phyloP scores from a whole-genome alignment of 1,140 invertebrate species.

The Procambarus virginalis region DNA sequence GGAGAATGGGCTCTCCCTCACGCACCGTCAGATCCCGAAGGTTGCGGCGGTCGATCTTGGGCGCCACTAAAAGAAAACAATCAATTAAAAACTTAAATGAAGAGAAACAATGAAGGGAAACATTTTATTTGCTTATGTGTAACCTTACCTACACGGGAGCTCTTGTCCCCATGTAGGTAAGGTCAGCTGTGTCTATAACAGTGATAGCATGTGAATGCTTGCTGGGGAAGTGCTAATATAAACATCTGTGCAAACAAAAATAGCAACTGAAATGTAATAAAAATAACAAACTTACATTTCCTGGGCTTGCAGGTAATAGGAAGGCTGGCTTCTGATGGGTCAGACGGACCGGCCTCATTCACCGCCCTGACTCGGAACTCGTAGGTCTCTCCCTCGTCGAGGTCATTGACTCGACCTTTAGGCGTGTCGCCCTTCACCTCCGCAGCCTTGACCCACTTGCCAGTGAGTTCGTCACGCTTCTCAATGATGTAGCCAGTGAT shows the following conservation, averaged over 20 bases:
- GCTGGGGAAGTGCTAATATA: too few species aligned
- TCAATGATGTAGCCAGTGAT: slow-evolving; percentile 95
- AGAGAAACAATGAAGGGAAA: too few species aligned
- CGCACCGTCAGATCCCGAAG: slow-evolving; percentile 84
- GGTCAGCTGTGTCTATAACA: too few species aligned
- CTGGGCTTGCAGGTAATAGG: slow-evolving; percentile 91
- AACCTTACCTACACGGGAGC: too few species aligned
- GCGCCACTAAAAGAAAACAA: slow-evolving; percentile 82
- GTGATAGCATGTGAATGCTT: too few species aligned
- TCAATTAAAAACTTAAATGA: too few species aligned
- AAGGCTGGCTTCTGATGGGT: slow-evolving; percentile 86
- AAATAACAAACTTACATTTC: slow-evolving; percentile 83
- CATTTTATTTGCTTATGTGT: too few species aligned
- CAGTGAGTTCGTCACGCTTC: slow-evolving; percentile 91
- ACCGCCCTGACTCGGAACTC: slow-evolving; percentile 89
- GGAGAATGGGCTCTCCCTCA: slow-evolving; percentile 87
- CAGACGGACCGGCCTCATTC: slow-evolving; percentile 75
- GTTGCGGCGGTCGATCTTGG: slow-evolving; percentile 91
- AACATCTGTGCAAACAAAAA: too few species aligned
- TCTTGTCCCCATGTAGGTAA: too few species aligned
- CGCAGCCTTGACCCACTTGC: slow-evolving; percentile 89
- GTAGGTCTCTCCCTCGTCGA: slow-evolving; percentile 90
- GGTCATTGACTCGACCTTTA: slow-evolving; percentile 85
- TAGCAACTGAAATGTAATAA: too few species aligned
- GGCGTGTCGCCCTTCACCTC: slow-evolving; percentile 85